These are phyloP conservation scores for Isaurus tuberculatus DNA, from an alignment of 92 coral and sea anemone genomes.

Conservation along the genomic window DNA sequence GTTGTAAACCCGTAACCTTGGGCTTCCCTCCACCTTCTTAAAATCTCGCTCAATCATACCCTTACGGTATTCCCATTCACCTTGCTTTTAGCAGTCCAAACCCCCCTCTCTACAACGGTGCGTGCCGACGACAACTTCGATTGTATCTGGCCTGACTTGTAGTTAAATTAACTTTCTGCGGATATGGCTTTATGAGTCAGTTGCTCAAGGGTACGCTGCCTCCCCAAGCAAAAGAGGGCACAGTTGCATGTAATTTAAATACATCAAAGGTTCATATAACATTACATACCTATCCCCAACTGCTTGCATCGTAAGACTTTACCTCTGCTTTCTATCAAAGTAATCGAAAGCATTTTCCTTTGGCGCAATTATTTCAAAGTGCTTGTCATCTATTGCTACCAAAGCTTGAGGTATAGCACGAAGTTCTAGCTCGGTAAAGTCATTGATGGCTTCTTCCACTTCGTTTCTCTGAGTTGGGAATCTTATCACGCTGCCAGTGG, in stretches of 20 bases:
- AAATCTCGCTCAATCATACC: too few species aligned
- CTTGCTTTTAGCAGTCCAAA: slow-evolving; percentile 50
- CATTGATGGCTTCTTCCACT: slow-evolving; percentile 16
- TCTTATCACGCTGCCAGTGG: neutral
- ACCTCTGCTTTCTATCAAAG: neutral
- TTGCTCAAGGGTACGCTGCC: slow-evolving; percentile 42
- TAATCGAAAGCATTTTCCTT: neutral
- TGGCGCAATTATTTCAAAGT: slow-evolving; percentile 8
- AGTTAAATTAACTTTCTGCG: slow-evolving; percentile 27
- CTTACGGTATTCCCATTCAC: too few species aligned
- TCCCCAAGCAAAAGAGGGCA: slow-evolving; percentile 41
- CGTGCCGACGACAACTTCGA: slow-evolving; percentile 38
- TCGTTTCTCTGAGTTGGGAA: neutral
- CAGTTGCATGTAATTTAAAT: slow-evolving; percentile 25
- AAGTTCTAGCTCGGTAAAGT: neutral
- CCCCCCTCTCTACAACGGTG: slow-evolving; percentile 38
- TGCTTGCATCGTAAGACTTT: neutral
- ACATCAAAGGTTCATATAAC: slow-evolving; percentile 19
- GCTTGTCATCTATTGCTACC: neutral
- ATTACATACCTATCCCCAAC: slow-evolving; percentile 17
- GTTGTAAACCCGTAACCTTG: too few species aligned
- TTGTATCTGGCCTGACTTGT: slow-evolving; percentile 48
- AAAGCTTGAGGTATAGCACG: neutral
- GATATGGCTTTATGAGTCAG: slow-evolving; percentile 42
- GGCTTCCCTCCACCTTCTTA: too few species aligned